Percentiles rank a stretch among this genome's conserved stretches.
phyloP scores from a whole-genome alignment of 2,113 vertebrate genomes.

The Zootoca vivipara region DNA sequence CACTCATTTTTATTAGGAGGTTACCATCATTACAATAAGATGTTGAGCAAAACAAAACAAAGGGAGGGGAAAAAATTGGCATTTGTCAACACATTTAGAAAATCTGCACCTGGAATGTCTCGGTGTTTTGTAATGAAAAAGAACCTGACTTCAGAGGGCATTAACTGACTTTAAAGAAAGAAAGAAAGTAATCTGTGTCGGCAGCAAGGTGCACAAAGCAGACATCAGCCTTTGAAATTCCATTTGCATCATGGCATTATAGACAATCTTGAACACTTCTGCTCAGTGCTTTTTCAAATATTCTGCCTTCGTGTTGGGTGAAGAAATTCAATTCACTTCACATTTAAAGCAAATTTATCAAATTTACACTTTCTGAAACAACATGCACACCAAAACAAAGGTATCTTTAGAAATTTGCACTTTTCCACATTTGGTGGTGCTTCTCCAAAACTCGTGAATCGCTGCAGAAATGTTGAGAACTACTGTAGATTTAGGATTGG shows the following conservation, averaged over 20 bases:
- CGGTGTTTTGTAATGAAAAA: conserved; percentile 70
- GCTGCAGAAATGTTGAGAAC: too few relatives aligned
- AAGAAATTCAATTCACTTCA: neutral
- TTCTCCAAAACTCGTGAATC: too few relatives aligned
- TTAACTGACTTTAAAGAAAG: conserved; percentile 55
- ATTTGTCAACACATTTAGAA: conserved; percentile 72
- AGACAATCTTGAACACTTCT: neutral
- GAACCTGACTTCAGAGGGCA: conserved; percentile 65
- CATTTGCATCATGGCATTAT: neutral
- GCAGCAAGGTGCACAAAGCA: conserved; percentile 22
- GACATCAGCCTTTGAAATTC: conserved; percentile 25
- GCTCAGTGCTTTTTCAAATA: neutral
- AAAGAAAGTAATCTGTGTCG: conserved; percentile 13
- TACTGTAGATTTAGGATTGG: too few relatives aligned
- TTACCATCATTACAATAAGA: conserved; percentile 71
- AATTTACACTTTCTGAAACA: too few relatives aligned
- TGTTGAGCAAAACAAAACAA: conserved; percentile 58
- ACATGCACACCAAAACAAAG: too few relatives aligned
- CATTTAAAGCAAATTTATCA: too few relatives aligned
- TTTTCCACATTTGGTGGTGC: too few relatives aligned
- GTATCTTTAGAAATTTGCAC: too few relatives aligned
- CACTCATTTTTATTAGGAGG: conserved; percentile 66
- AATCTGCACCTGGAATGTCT: conserved; percentile 75
- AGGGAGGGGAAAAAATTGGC: conserved; percentile 52
- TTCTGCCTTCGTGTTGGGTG: neutral